Evolutionary conservation across 1,140 invertebrate species (phyloP), one percentile per base, ranked within the genome.

Genomic region (Cydia splendana): DNA sequence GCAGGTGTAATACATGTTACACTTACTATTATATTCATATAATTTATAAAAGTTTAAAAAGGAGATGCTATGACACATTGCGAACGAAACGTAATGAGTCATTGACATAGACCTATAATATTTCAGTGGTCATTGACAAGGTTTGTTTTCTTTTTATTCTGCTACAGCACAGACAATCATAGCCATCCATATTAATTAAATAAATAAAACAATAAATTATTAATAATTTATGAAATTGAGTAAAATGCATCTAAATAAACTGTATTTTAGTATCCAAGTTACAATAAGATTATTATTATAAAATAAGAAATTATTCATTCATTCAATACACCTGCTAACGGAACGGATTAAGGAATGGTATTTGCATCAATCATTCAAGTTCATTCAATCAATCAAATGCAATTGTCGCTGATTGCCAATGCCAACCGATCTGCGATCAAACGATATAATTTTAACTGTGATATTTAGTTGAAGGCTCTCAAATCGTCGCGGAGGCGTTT

Each of bases 371-470:
- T 69, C 65, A 69, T 69, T 69, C 65, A 69, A 69, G 30, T 38
- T 34, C 65, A 69, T 69, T 69, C 65, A 69, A 69, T 69, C 65
- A 69, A 69, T 69, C 65, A 69, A 34, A 69, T 24, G 65, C 30
- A 69, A 69, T 69, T 69, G 65, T 69, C 65, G 65, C 65, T 69
- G 65, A 69, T 69, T 69, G 65, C 65, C 65, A 69, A 69, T 69
- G 65, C 65, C 65, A 69, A 69, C 65, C 65, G 65, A 69, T n/a
- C n/a, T n/a, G n/a, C n/a, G n/a, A n/a, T 69, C 65, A 69, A 69
- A 69, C 65, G 65, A 69, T 69, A 69, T 69, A n/a, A 69, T 69
- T 38, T 69, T 69, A 69, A 20, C 30, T 38, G 28, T 34, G 30
- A 69, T 69, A 69, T 69, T 65, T 69, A 69, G 65, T 69, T n/a